Evolutionary conservation across 2,888 invertebrate species (phyloP).

Genomic region (Yponomeuta evonymella): DNA sequence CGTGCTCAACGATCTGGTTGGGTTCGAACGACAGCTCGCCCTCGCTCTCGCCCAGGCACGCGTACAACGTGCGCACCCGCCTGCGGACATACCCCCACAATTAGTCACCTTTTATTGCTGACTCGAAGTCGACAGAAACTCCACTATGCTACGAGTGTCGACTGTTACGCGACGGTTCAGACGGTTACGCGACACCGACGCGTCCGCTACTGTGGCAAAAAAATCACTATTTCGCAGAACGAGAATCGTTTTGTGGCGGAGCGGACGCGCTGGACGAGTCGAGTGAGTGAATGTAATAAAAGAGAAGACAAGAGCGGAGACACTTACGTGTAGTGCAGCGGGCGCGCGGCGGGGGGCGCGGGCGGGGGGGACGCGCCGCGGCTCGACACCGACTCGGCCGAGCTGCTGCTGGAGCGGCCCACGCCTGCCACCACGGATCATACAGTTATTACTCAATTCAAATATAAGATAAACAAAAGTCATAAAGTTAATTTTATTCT

Average conservation of each 20-base stretch:
- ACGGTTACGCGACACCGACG: too few relatives aligned
- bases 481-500: too few relatives aligned
- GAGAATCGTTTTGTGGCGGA: background rate
- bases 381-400: slow-evolving; percentile 87
- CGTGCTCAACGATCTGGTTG: slow-evolving; percentile 98
- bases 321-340: slow-evolving; percentile 14
- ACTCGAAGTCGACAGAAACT: too few relatives aligned
- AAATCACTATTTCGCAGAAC: too few relatives aligned
- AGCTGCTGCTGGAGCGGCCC: slow-evolving; percentile 78
- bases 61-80: slow-evolving; percentile 95
- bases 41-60: slow-evolving; percentile 96
- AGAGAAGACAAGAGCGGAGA: background rate
- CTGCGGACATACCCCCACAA: slow-evolving; percentile 35
- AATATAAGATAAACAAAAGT: too few relatives aligned
- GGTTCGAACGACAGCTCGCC: slow-evolving; percentile 98
- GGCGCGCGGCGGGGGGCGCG: background rate
- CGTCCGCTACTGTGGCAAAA: too few relatives aligned
- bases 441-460: background rate
- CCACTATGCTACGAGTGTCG: too few relatives aligned
- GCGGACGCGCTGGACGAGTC: too few relatives aligned
- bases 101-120: background rate
- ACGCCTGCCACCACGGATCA: slow-evolving; percentile 23
- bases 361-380: slow-evolving; percentile 48
- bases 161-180: too few relatives aligned
- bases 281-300: background rate